phyloP scores from a whole-genome alignment of 2,113 vertebrate species.

The Trogon melanurus region DNA sequence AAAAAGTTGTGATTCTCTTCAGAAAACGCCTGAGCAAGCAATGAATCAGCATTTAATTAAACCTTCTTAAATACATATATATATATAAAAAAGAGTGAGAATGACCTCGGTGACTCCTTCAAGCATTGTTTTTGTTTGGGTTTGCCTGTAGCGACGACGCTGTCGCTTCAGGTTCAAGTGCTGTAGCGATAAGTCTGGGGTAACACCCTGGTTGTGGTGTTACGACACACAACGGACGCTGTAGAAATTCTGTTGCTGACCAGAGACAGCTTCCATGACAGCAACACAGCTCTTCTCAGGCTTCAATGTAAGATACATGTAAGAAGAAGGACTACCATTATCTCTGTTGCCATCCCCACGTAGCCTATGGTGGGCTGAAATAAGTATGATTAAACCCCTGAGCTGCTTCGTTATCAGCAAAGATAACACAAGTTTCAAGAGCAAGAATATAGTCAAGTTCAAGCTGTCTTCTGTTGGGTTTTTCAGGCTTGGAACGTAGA shows the following conservation, averaged over 20 bases:
- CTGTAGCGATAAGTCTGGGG: neutral
- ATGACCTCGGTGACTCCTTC: neutral
- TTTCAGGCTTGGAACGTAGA: neutral
- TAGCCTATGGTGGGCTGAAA: neutral
- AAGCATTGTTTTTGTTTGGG: neutral
- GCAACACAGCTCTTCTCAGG: neutral
- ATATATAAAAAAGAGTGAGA: neutral
- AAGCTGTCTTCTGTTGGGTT: rapidly evolving
- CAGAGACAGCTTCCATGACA: neutral
- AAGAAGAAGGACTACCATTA: neutral
- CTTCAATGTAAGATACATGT: neutral
- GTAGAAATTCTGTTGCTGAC: neutral
- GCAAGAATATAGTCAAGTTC: neutral
- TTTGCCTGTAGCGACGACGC: neutral
- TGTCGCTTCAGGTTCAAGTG: neutral
- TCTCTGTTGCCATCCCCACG: neutral
- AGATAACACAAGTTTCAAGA: neutral
- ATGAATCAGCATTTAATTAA: neutral
- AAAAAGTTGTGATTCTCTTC: neutral
- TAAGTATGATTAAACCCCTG: neutral
- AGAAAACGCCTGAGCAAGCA: neutral
- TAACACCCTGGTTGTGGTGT: neutral
- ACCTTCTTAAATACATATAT: neutral
- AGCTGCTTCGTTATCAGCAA: neutral
- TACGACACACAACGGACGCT: neutral